These are phyloP conservation scores for Aplysina aerophoba DNA, from an alignment of 37 sponge, comb jelly and placozoan genomes.

Conservation along the genomic window DNA sequence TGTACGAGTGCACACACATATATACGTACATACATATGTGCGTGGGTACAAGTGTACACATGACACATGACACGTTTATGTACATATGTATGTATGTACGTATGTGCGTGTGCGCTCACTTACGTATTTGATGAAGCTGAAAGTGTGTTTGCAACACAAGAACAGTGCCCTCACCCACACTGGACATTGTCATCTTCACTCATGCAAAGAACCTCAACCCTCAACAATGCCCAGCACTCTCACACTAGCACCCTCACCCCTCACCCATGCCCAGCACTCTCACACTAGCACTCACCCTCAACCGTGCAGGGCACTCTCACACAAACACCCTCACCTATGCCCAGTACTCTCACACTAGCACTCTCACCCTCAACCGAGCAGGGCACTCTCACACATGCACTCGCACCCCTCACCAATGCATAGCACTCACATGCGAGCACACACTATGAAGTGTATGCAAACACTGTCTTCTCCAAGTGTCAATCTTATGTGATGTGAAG, in stretches of 20 bases:
- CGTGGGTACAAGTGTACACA: not conserved
- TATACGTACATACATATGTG: not conserved
- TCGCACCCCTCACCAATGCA: conserved; percentile 21
- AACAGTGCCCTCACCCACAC: too few relatives aligned
- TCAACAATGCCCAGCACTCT: conserved; percentile 39
- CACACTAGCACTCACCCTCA: conserved; percentile 39
- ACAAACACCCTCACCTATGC: conserved; percentile 40
- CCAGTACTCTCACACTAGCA: conserved; percentile 21
- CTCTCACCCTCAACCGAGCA: too few relatives aligned
- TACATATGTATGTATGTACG: conserved; percentile 21
- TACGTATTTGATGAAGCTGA: too few relatives aligned
- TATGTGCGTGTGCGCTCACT: not conserved
- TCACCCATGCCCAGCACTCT: too few relatives aligned
- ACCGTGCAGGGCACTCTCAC: conserved; percentile 24
- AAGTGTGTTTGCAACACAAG: too few relatives aligned
- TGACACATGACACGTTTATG: not conserved
- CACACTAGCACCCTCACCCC: conserved; percentile 24
- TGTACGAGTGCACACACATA: not conserved
- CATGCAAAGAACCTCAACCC: conserved; percentile 35
- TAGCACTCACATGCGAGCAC: conserved; percentile 19
- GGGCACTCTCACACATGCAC: conserved; percentile 36
- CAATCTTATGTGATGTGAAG: too few relatives aligned
- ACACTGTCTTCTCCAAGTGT: too few relatives aligned
- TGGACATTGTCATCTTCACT: not conserved
- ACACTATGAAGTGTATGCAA: not conserved